Conservation (phyloP, 2,113 vertebrate species). For the Madoqua kirkii region DNA sequence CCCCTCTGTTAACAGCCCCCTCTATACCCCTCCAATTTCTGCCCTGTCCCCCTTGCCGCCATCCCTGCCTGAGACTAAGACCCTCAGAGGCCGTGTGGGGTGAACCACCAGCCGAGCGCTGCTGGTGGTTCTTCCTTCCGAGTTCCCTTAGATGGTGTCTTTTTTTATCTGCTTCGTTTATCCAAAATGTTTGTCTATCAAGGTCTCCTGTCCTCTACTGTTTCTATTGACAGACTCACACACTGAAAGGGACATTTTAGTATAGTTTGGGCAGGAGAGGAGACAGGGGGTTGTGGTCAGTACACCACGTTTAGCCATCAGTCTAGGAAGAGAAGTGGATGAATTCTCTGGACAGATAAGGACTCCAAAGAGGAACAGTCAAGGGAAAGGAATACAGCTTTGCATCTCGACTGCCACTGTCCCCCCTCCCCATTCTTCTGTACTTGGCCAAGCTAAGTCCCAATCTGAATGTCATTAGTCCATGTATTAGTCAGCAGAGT, state of each 20-base stretch:
- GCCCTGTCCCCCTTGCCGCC: accelerated
- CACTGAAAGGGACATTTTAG: not conserved
- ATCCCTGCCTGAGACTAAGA: not conserved
- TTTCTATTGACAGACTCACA: not conserved
- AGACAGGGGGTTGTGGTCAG: not conserved
- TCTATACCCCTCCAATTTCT: no score
- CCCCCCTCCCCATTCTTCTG: not conserved
- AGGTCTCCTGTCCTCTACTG: not conserved
- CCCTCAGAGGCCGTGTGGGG: not conserved
- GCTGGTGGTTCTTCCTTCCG: not conserved
- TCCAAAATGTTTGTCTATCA: not conserved
- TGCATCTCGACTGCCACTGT: accelerated
- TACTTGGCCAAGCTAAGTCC: not conserved
- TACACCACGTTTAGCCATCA: not conserved
- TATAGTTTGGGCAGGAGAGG: not conserved
- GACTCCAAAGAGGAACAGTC: not conserved
- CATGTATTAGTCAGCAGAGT: not conserved
- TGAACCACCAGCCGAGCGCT: accelerated
- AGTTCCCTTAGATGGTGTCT: not conserved
- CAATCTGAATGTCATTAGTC: not conserved
- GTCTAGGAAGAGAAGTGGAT: not conserved
- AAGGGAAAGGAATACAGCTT: not conserved
- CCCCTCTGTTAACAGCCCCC: not conserved
- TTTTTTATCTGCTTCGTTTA: not conserved
- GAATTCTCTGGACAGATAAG: not conserved